Conservation (phyloP, 30 jellyfish, hydroid and myxozoan genomes). For the Chrysaora quinquecirrha region DNA sequence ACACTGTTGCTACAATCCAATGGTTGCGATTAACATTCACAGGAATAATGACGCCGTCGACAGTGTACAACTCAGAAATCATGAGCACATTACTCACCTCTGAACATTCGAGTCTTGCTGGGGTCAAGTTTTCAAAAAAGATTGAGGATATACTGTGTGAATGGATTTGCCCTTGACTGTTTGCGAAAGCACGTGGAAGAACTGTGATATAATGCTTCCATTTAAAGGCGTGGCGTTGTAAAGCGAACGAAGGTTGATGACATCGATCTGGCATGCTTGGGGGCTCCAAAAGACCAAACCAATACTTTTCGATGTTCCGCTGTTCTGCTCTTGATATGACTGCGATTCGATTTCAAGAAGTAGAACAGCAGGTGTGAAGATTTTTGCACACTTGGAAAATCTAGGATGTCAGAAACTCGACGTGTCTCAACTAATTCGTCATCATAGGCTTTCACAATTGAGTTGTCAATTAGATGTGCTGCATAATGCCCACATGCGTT, state of each 20-base stretch:
- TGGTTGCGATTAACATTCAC: background rate
- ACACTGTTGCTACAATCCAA: constrained; percentile 20
- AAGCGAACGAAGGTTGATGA: background rate
- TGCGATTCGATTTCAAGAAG: background rate
- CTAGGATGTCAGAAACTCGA: background rate
- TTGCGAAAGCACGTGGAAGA: too few species aligned
- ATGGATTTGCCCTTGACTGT: too few species aligned
- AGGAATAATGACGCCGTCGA: constrained; percentile 1
- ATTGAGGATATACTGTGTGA: too few species aligned
- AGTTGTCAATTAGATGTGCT: background rate
- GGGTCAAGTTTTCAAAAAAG: too few species aligned
- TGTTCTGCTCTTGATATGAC: background rate
- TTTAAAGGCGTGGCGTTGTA: background rate
- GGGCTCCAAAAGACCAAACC: constrained; percentile 3
- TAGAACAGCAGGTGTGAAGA: background rate
- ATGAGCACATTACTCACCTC: too few species aligned
- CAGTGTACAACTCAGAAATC: too few species aligned
- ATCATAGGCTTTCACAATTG: background rate
- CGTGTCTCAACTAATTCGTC: background rate
- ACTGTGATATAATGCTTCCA: background rate
- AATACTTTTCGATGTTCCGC: background rate
- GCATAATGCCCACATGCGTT: background rate
- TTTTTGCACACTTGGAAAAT: background rate
- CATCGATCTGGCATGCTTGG: background rate
- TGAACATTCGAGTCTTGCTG: too few species aligned